Evolutionary conservation across 30 jellyfish, hydroid and myxozoan species (phyloP).

Genomic region (Hydra vulgaris): DNA sequence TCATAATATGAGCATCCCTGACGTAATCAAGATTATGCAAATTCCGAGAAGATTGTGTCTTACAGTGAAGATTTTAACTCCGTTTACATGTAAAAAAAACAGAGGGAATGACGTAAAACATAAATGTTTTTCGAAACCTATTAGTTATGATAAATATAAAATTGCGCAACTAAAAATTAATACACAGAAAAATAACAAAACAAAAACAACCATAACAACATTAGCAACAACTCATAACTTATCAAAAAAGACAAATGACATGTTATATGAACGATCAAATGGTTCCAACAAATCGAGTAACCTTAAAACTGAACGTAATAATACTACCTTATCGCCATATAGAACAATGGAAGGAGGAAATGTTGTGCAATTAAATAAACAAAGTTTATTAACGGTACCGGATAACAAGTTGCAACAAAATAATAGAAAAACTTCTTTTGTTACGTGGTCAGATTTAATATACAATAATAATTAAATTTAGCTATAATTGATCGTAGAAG

Average conservation of each 20-base stretch:
- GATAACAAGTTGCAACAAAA: not conserved
- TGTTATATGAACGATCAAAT: no score
- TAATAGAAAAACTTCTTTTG: conserved; percentile 6
- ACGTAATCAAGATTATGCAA: conserved; percentile 70
- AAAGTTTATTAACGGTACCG: not conserved
- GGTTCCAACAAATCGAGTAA: not conserved
- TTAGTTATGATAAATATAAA: conserved; percentile 22
- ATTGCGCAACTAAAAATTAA: conserved; percentile 75
- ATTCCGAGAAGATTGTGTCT: conserved; percentile 65
- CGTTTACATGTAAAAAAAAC: conserved; percentile 65
- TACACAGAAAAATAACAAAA: not conserved
- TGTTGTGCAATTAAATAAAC: conserved; percentile 2
- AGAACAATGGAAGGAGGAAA: conserved; percentile 23
- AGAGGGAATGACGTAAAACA: conserved; percentile 37
- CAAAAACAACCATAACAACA: not conserved
- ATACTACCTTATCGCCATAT: conserved; percentile 11
- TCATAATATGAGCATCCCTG: conserved; percentile 58
- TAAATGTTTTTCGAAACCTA: not conserved
- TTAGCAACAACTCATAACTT: not conserved
- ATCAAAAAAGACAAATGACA: no score
- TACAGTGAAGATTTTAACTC: conserved; percentile 72
- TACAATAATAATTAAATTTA: not conserved
- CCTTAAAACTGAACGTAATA: not conserved
- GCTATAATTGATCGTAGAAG: no score
- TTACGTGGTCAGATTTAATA: conserved; percentile 19